Base-by-base conservation (phyloP, 1,140 invertebrate genomes). In the Saccostrea glomerata region DNA sequence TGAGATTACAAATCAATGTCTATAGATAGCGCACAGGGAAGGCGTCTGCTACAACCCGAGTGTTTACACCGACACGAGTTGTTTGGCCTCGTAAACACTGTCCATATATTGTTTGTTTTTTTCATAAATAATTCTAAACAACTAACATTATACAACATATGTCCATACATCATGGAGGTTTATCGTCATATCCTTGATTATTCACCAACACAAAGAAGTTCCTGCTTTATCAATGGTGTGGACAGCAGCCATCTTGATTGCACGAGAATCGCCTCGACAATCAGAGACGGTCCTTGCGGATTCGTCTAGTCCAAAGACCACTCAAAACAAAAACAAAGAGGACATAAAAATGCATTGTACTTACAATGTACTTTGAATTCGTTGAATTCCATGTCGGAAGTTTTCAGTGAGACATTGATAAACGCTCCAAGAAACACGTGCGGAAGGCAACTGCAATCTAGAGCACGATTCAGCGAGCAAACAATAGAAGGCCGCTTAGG, bases 401-500 rank as follows among this genome's bases (percentile, higher is more conserved):
- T 30, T 77, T 77, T 36, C 11, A 15, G 23, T 25, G 25, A 15
- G 15, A 36, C 70, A 77, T 77, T 36, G 23, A 36, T 77, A 77
- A 77, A 77, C 70, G 25, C 70, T 36, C 70, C 23, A 30, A 77
- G 70, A 77, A 77, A 77, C 70, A 77, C 70, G 70, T 77, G 70
- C 70, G 70, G 70, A 77, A 77, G 70, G 70, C 70, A 77, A 77
- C 70, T 30, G 70, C 70, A 77, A 30, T 77, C 70, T 77, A 36
- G 70, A 77, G 70, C 23, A 30, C 70, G 15, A 23, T 25, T 30
- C 70, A 77, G 70, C 70, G 30, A 77, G 25, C 70, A 77, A 77
- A 77, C 70, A 77, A 77, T 77, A 77, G 70, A 77, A 25, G 70
- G 70, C 70, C 70, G 70, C 70, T 77, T 77, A 77, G 70, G 70